Evolutionary conservation across 30 jellyfish, hydroid and myxozoan genomes (phyloP).

Genomic region (Mastigias papua): DNA sequence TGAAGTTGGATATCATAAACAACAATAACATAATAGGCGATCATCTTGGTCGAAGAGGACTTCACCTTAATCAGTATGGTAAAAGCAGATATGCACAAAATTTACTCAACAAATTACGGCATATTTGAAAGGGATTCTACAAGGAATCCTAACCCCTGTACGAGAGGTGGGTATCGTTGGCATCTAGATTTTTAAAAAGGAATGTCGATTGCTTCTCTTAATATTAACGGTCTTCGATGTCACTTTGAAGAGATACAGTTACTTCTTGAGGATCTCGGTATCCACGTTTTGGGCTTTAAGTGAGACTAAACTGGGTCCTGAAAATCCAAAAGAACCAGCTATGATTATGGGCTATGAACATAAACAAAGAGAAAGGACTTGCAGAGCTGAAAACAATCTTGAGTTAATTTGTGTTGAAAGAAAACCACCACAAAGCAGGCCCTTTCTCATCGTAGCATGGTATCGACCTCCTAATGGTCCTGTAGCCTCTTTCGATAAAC

Average conservation of each 20-base stretch:
- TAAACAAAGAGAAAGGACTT: background rate
- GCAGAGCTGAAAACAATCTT: conserved; percentile 15
- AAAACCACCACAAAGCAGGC: conserved; percentile 24
- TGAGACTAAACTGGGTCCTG: conserved; percentile 27
- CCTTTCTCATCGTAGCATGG: conserved; percentile 53
- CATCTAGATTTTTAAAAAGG: background rate
- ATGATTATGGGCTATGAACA: conserved; percentile 1
- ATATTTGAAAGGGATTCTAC: background rate
- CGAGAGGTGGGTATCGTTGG: conserved; percentile 2
- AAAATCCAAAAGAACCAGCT: conserved; percentile 7
- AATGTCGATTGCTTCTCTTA: conserved; percentile 22
- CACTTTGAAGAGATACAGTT: conserved; percentile 13
- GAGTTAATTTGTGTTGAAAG: conserved; percentile 34
- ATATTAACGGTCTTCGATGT: conserved; percentile 16
- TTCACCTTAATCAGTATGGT: conserved; percentile 25
- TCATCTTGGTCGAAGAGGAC: conserved; percentile 30
- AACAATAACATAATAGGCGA: conserved; percentile 7
- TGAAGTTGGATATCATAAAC: conserved; percentile 9
- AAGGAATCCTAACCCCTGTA: background rate
- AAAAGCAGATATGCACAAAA: conserved; percentile 13
- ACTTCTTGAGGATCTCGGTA: background rate
- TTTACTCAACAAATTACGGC: conserved; percentile 2
- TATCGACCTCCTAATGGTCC: conserved; percentile 56
- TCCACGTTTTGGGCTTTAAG: conserved; percentile 18
- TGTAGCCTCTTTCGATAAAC: conserved; percentile 16